These are phyloP conservation scores for Drosophila atripex DNA, from an alignment of 2,888 invertebrate genomes.

Conservation along the genomic window DNA sequence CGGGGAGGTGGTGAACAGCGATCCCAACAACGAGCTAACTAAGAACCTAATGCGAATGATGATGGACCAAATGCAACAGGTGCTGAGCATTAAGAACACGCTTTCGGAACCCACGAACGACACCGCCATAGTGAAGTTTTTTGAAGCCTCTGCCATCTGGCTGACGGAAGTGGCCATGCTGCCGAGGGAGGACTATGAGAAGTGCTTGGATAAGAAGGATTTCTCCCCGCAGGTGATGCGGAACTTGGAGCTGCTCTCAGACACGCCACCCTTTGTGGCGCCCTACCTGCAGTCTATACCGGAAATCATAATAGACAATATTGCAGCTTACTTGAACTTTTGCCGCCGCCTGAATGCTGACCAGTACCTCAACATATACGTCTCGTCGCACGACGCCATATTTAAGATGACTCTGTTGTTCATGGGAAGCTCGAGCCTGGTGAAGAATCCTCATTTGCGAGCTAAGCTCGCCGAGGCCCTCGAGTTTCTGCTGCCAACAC, in stretches of 20 bases:
- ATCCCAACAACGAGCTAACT: constrained; percentile 86
- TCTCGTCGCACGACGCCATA: constrained; percentile 85
- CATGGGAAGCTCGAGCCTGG: constrained; percentile 93
- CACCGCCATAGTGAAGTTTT: constrained; percentile 89
- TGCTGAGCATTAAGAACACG: constrained; percentile 89
- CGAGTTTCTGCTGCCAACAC: constrained; percentile 92
- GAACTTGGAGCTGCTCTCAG: constrained; percentile 78
- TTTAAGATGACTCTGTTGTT: constrained; percentile 92
- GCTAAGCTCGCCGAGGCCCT: constrained; percentile 95
- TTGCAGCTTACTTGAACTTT: constrained; percentile 92
- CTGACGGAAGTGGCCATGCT: constrained; percentile 91
- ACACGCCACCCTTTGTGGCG: constrained; percentile 88
- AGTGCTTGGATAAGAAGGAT: constrained; percentile 78
- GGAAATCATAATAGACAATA: constrained; percentile 95
- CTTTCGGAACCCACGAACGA: constrained; percentile 90
- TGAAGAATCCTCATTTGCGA: constrained; percentile 96
- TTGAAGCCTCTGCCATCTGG: constrained; percentile 93
- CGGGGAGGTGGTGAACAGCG: constrained; percentile 87
- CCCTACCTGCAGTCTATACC: constrained; percentile 92
- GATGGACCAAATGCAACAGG: constrained; percentile 87
- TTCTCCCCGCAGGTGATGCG: constrained; percentile 87
- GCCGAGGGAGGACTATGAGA: constrained; percentile 79
- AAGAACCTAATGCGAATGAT: constrained; percentile 87
- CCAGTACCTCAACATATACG: constrained; percentile 87
- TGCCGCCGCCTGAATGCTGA: constrained; percentile 88